A percentile compares a stretch with the other conserved stretches of the same genome.
Evolutionary conservation across 1,140 invertebrate species (phyloP).

Genomic region (Battus philenor): DNA sequence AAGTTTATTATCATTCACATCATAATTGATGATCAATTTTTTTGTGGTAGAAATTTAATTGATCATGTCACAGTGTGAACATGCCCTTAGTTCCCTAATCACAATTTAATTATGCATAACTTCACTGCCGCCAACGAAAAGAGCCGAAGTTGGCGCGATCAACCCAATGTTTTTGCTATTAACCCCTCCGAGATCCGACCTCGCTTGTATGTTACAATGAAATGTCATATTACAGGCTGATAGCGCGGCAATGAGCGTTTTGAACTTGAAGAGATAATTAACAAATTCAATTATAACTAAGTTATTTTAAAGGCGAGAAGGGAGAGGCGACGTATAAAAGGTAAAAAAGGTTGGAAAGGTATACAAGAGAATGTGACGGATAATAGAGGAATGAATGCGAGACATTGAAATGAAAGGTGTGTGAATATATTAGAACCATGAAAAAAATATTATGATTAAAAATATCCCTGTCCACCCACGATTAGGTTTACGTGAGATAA

Average conservation of each 20-base stretch:
- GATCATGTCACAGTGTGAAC: slow-evolving; percentile 15
- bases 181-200: slow-evolving; percentile 20
- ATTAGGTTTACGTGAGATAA: no score
- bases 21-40: not conserved
- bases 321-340: no score
- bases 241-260: slow-evolving; percentile 15
- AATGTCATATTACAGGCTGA: slow-evolving; percentile 34
- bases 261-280: no score
- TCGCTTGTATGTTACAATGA: slow-evolving; percentile 26
- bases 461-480: no score
- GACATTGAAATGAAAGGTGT: no score
- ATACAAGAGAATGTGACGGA: no score
- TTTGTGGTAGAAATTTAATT: not conserved
- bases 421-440: no score
- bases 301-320: not conserved
- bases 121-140: slow-evolving; percentile 35
- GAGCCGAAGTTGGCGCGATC: slow-evolving; percentile 35
- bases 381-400: no score
- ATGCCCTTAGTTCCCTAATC: slow-evolving; percentile 34
- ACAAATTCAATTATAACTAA: no score
- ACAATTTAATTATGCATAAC: slow-evolving; percentile 62
- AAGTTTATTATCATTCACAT: not conserved
- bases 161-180: slow-evolving; percentile 45
- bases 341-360: no score
- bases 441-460: no score